Evolutionary conservation across 92 coral and sea anemone species (phyloP).

Genomic region (Siderastrea siderea): DNA sequence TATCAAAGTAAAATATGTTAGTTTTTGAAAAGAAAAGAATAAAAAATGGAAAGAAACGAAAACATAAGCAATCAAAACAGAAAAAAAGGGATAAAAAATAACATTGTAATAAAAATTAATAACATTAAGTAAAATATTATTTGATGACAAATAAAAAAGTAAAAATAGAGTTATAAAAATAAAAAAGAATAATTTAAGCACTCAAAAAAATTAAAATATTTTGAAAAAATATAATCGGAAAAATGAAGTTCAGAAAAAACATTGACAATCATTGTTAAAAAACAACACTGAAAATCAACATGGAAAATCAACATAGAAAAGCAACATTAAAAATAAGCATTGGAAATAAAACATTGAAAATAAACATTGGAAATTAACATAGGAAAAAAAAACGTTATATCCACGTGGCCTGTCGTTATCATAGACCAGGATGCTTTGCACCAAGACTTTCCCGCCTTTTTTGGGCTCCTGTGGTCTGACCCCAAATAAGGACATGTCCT

Average conservation of each 20-base stretch:
- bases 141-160: neutral
- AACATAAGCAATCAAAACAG: no score
- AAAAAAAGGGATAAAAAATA: no score
- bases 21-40: no score
- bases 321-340: neutral
- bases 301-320: slow-evolving; percentile 7
- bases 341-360: no score
- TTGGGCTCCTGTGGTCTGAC: slow-evolving; percentile 4
- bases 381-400: neutral
- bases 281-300: slow-evolving; percentile 23
- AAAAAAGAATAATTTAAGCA: neutral
- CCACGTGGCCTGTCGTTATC: slow-evolving; percentile 39
- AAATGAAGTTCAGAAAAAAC: no score
- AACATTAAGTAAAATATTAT: neutral
- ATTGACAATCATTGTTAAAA: neutral
- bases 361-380: slow-evolving; percentile 12
- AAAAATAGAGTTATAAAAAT: neutral
- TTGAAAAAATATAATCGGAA: slow-evolving; percentile 3
- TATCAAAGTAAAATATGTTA: no score
- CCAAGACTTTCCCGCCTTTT: slow-evolving; percentile 20
- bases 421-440: slow-evolving; percentile 32
- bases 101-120: no score
- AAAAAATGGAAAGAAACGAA: no score
- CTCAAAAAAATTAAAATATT: slow-evolving; percentile 12
- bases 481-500: neutral